Evolutionary conservation across 2,797 vertebrate species (phyloP).

Genomic region (Melanotaenia nigrans): DNA sequence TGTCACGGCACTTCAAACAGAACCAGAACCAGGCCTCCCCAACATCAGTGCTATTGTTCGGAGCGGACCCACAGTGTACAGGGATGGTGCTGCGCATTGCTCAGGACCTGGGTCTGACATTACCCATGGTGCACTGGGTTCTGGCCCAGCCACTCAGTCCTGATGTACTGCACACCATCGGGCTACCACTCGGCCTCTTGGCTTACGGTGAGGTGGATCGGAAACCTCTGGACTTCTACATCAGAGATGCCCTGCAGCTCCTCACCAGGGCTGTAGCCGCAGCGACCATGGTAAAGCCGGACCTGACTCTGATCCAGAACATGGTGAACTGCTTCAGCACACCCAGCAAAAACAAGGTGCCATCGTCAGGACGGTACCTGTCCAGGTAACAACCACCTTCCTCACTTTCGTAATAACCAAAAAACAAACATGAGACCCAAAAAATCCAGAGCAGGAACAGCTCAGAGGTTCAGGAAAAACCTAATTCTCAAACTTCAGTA

Average conservation of each 20-base stretch:
- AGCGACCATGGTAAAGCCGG: conserved; percentile 68
- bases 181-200: conserved; percentile 87
- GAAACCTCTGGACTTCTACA: conserved; percentile 85
- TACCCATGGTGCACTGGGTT: conserved; percentile 87
- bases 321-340: conserved; percentile 80
- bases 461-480: too few species aligned
- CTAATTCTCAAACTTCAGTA: too few species aligned
- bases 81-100: conserved; percentile 79
- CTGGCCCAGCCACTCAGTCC: conserved; percentile 86
- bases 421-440: too few species aligned
- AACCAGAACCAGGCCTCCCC: conserved; percentile 68
- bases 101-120: conserved; percentile 77
- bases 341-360: conserved; percentile 49
- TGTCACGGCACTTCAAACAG: conserved; percentile 74
- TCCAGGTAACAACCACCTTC: conserved; percentile 75
- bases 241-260: conserved; percentile 85
- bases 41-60: conserved; percentile 82
- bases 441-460: too few species aligned
- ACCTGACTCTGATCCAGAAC: conserved; percentile 80
- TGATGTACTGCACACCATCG: conserved; percentile 81
- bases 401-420: too few species aligned
- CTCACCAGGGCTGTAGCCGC: conserved; percentile 79
- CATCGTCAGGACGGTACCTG: conserved; percentile 82
- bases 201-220: conserved; percentile 86
- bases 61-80: conserved; percentile 76